These are phyloP conservation scores for Drosophila baimaii DNA, from an alignment of 1,140 invertebrate genomes.

Conservation along the genomic window DNA sequence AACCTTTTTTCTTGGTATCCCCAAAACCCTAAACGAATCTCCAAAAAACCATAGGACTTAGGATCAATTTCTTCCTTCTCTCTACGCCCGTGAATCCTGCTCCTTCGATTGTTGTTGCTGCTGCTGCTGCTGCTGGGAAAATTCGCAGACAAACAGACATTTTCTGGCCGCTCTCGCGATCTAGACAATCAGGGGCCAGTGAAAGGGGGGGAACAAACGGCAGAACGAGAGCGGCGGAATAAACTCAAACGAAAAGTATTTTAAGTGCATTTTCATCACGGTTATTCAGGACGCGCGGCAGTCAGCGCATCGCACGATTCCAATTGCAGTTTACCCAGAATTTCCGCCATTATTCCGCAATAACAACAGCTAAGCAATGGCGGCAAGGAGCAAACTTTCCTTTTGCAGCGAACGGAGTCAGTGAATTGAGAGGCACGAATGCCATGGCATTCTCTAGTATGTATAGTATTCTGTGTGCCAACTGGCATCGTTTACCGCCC, in stretches of 20 bases:
- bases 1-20: too few species aligned
- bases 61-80: not conserved
- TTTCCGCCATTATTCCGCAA: slow-evolving; percentile 70
- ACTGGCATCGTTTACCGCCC: slow-evolving; percentile 72
- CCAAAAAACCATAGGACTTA: not conserved
- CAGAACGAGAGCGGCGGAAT: too few species aligned
- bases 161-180: slow-evolving; percentile 53
- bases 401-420: slow-evolving; percentile 25
- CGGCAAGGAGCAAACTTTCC: slow-evolving; percentile 60
- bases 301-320: slow-evolving; percentile 60
- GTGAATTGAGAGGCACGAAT: slow-evolving; percentile 39
- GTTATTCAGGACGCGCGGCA: slow-evolving; percentile 73
- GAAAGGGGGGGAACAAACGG: too few species aligned
- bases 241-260: slow-evolving; percentile 80
- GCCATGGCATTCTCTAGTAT: slow-evolving; percentile 2
- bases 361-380: slow-evolving; percentile 52
- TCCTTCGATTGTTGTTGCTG: slow-evolving; percentile 18
- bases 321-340: slow-evolving; percentile 68
- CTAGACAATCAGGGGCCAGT: slow-evolving; percentile 48
- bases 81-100: not conserved
- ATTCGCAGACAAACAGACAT: slow-evolving; percentile 28
- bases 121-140: slow-evolving; percentile 25
- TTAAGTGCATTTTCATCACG: slow-evolving; percentile 82
- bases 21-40: too few species aligned
- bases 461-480: slow-evolving; percentile 52